Evolutionary conservation across 2,113 vertebrate genomes (phyloP).

Genomic region (Oryzias celebensis): DNA sequence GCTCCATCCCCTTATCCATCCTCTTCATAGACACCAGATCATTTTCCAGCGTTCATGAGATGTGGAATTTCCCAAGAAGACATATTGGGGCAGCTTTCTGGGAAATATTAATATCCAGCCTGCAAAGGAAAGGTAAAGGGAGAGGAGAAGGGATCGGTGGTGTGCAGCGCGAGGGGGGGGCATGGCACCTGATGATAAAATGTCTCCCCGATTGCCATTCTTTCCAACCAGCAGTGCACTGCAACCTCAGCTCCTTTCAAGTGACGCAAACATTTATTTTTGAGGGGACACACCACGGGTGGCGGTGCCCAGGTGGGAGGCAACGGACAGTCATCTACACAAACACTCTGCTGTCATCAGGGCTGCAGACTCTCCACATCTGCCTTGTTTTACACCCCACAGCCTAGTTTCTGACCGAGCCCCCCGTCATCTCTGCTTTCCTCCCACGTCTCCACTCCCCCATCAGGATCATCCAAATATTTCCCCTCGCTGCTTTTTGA

Average conservation of each 20-base stretch:
- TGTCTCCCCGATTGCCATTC: constrained; percentile 20
- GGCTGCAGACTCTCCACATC: constrained; percentile 86
- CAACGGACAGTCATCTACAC: constrained; percentile 27
- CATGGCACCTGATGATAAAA: constrained; percentile 56
- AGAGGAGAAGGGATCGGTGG: constrained; percentile 35
- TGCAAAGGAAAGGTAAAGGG: constrained; percentile 54
- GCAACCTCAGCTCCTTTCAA: constrained; percentile 22
- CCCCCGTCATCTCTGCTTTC: constrained; percentile 56
- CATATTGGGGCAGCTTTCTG: constrained; percentile 69
- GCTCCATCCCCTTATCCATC: constrained; percentile 60
- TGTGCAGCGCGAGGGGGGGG: constrained; percentile 37
- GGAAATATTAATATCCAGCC: constrained; percentile 73
- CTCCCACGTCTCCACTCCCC: constrained; percentile 75
- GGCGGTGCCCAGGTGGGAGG: constrained; percentile 15
- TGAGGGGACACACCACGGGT: constrained; percentile 21
- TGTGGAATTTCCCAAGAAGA: constrained; percentile 73
- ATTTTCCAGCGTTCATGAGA: constrained; percentile 64
- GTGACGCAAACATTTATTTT: constrained; percentile 24
- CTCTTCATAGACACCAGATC: constrained; percentile 62
- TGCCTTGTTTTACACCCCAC: constrained; percentile 86
- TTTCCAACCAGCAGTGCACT: constrained; percentile 16
- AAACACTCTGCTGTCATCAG: constrained; percentile 61
- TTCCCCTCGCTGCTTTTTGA: constrained; percentile 87
- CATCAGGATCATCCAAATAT: constrained; percentile 84
- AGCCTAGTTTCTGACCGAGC: constrained; percentile 46